phyloP scores from a whole-genome alignment of 92 coral and sea anemone species.

The Siderastrea radians region DNA sequence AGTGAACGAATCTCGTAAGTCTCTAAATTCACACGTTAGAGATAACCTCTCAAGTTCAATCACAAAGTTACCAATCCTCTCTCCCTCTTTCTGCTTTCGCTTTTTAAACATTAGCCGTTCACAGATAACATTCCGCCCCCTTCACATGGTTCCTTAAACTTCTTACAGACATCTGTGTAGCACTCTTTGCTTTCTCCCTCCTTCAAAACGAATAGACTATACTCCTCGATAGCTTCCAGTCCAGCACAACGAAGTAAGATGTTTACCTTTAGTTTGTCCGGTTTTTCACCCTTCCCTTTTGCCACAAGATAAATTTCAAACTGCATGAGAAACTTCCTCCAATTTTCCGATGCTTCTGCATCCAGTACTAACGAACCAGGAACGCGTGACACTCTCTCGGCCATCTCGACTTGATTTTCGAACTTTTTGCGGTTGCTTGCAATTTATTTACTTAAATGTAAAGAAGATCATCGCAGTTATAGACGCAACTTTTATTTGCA shows the following conservation, averaged over 20 bases:
- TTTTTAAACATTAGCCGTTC: conserved; percentile 57
- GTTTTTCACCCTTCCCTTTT: conserved; percentile 48
- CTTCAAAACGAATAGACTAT: conserved; percentile 52
- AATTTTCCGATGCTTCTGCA: conserved; percentile 67
- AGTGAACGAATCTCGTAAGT: conserved; percentile 32
- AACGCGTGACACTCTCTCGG: too few relatives aligned
- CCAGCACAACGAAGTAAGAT: conserved; percentile 70
- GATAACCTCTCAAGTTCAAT: conserved; percentile 67
- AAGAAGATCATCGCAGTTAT: too few relatives aligned
- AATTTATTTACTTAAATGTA: too few relatives aligned
- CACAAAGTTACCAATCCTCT: conserved; percentile 70
- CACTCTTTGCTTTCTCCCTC: conserved; percentile 45
- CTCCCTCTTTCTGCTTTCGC: too few relatives aligned
- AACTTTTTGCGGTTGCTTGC: too few relatives aligned
- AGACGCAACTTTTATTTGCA: too few relatives aligned
- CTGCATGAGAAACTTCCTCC: conserved; percentile 62
- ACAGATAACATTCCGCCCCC: conserved; percentile 71
- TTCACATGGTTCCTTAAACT: conserved; percentile 63
- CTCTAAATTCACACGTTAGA: conserved; percentile 69
- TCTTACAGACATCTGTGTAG: conserved; percentile 51
- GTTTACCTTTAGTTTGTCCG: conserved; percentile 59
- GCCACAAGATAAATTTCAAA: conserved; percentile 65
- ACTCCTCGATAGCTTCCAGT: conserved; percentile 63
- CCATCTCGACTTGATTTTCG: too few relatives aligned
- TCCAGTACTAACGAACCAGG: too few relatives aligned